A percentile compares a stretch with the other conserved stretches of the same genome.
Conservation (phyloP, 2,888 invertebrate genomes). For the Polymixis lichenea region DNA sequence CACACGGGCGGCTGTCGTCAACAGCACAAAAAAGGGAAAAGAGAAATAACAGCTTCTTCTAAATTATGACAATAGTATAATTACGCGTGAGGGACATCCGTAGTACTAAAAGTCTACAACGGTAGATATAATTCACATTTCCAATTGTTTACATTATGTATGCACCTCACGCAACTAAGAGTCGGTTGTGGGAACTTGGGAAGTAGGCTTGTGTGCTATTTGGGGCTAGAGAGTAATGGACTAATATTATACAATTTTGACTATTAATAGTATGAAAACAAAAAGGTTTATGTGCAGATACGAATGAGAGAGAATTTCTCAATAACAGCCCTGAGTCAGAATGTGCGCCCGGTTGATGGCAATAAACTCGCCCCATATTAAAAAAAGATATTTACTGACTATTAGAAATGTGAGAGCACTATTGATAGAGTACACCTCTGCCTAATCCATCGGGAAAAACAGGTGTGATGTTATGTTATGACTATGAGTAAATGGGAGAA, state of each 20-base stretch:
- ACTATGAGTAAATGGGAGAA: not conserved
- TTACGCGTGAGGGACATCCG: constrained; percentile 5
- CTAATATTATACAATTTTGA: not conserved
- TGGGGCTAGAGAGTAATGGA: not conserved
- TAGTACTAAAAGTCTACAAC: constrained; percentile 4
- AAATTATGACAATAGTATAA: not conserved
- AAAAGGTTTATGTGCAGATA: not conserved
- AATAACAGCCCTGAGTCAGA: not conserved
- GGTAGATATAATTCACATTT: constrained; percentile 17
- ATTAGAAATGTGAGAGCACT: not conserved
- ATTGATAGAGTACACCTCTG: not conserved
- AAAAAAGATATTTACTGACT: not conserved
- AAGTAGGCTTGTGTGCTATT: not conserved
- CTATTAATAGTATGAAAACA: not conserved
- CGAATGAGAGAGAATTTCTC: not conserved
- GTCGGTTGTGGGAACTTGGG: not conserved
- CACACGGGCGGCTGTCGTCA: not conserved
- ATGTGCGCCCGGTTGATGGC: not conserved
- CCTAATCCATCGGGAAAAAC: not conserved
- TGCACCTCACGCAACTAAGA: constrained; percentile 11
- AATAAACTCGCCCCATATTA: not conserved
- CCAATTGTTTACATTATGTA: constrained; percentile 19
- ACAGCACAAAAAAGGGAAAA: not conserved
- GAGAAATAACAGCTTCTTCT: not conserved
- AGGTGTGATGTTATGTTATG: not conserved